A percentile compares a stretch with the other conserved stretches of the same genome.
Evolutionary conservation across 2,797 vertebrate genomes (phyloP).

Genomic region (Sparus aurata): DNA sequence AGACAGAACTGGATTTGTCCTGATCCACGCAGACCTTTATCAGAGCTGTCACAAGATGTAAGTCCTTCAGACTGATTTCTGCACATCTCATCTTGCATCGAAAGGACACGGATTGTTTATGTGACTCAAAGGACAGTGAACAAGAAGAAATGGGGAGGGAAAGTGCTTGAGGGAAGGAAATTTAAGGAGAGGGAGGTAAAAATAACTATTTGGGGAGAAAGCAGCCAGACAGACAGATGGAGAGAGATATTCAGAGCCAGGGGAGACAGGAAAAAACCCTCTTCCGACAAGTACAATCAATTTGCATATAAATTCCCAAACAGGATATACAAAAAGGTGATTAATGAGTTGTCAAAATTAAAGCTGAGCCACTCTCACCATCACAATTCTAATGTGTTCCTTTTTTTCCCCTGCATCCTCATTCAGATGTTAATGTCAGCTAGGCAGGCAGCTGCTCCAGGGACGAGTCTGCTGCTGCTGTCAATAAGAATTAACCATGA

Average conservation of each 20-base stretch:
- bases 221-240: slow-evolving; percentile 11
- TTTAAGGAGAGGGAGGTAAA: slow-evolving; percentile 51
- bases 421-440: slow-evolving; percentile 58
- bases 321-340: slow-evolving; percentile 30
- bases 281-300: not conserved
- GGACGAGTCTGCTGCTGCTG: slow-evolving; percentile 56
- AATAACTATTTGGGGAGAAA: slow-evolving; percentile 52
- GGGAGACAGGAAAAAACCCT: slow-evolving; percentile 3
- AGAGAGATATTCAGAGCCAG: slow-evolving; percentile 23
- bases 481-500: slow-evolving; percentile 59
- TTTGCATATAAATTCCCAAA: slow-evolving; percentile 19
- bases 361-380: slow-evolving; percentile 1
- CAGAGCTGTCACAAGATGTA: slow-evolving; percentile 32
- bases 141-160: slow-evolving; percentile 10
- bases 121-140: slow-evolving; percentile 39
- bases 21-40: slow-evolving; percentile 10
- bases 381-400: slow-evolving; percentile 2
- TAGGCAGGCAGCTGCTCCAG: slow-evolving; percentile 13
- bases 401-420: slow-evolving; percentile 19
- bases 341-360: slow-evolving; percentile 41
- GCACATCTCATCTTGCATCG: slow-evolving; percentile 30
- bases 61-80: slow-evolving; percentile 39
- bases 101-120: slow-evolving; percentile 26
- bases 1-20: not conserved
- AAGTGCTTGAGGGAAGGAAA: slow-evolving; percentile 38